phyloP scores from a whole-genome alignment of 2,113 vertebrate genomes.

The Romanogobio albipinnatus region DNA sequence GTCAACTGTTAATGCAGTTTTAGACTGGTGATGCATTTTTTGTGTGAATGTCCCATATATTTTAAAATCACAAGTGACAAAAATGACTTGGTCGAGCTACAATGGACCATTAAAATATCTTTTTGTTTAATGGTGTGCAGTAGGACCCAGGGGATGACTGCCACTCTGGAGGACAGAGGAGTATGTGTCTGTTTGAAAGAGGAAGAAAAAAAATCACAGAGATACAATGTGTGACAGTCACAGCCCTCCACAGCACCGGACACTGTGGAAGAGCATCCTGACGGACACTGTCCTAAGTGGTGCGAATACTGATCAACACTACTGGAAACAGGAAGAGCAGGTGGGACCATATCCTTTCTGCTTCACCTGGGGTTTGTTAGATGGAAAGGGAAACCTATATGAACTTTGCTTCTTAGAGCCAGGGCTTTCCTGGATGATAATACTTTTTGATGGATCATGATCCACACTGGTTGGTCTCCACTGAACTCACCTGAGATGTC shows the following conservation, averaged over 20 bases:
- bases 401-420: constrained; percentile 5
- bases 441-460: constrained; percentile 1
- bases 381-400: constrained; percentile 8
- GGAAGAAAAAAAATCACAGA: constrained; percentile 51
- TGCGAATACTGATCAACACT: constrained; percentile 41
- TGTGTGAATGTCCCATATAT: neutral
- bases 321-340: constrained; percentile 7
- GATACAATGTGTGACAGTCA: constrained; percentile 81
- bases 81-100: neutral
- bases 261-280: constrained; percentile 50
- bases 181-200: constrained; percentile 68
- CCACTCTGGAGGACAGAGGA: constrained; percentile 67
- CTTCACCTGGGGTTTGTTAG: constrained; percentile 31
- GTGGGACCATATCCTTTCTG: constrained; percentile 16
- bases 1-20: too few species aligned
- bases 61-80: neutral
- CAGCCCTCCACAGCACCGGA: constrained; percentile 68
- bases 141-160: constrained; percentile 73
- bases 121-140: constrained; percentile 39
- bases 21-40: neutral
- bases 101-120: neutral
- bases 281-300: constrained; percentile 31
- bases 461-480: constrained; percentile 12
- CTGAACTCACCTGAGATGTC: constrained; percentile 30
- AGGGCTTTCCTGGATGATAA: constrained; percentile 12